Base-by-base conservation (phyloP, 2,113 vertebrate species). In the Megaceryle torquata region DNA sequence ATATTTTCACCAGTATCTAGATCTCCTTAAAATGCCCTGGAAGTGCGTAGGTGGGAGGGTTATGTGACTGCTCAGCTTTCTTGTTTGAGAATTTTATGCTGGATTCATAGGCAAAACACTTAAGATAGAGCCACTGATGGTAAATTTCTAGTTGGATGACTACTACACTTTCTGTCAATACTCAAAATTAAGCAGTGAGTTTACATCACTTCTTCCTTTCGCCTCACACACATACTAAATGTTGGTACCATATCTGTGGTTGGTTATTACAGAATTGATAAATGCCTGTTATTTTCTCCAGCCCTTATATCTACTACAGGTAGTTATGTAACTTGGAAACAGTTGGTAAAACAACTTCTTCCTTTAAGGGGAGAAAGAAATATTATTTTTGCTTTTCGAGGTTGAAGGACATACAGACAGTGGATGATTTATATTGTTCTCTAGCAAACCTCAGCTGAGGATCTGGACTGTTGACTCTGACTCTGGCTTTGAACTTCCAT, bases 221-320 rank as follows among this genome's bases (percentile, higher is more conserved):
- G 6, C 8, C 7, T 78, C 31, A 51, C 0, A 0, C 0, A 0
- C 51, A 15, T 5, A 39, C 12, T 33, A n/a, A 64, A 18, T 78
- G 56, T 86, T 91, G 64, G 43, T 63, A 35, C 60, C 5, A 2
- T 26, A 48, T 37, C 53, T 72, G 31, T 48, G 16, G 21, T 26
- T 44, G 21, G 33, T 81, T 81, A 68, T 84, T 68, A 75, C 56
- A 51, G 64, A 75, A 51, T 70, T 0, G 2, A 48, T 46, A 26
- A 24, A 56, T 78, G 28, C 15, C 31, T 78, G 24, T 44, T 70
- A 29, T 54, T 80, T 96, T 29, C 13, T 76, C 24, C 53, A 75
- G 44, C 29, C 11, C 7, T 39, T 84, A 5, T 25, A 24, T 60
- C 68, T 84, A 8, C 29, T 76, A 33, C 69, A 78, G 28, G 39